Percentiles rank a stretch among this genome's conserved stretches.
phyloP scores from a whole-genome alignment of 2,888 invertebrate genomes.

The Hirtodrosophila duncani region DNA sequence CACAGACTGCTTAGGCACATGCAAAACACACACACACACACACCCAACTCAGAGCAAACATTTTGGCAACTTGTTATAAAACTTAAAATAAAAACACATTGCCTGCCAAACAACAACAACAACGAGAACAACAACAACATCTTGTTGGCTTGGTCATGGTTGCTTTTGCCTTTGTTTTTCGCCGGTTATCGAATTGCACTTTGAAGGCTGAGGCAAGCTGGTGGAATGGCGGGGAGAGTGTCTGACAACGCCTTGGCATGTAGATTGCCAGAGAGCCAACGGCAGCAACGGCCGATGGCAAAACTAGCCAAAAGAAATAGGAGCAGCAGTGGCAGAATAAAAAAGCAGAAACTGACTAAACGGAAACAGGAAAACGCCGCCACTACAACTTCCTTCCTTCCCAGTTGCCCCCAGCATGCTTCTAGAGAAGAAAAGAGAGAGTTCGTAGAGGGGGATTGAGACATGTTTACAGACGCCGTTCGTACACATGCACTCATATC shows the following conservation, averaged over 20 bases:
- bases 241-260: slow-evolving; percentile 34
- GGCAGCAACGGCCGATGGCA: slow-evolving; percentile 1
- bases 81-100: slow-evolving; percentile 57
- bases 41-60: slow-evolving; percentile 43
- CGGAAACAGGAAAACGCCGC: slow-evolving; percentile 61
- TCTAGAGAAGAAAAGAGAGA: too few species aligned
- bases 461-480: too few species aligned
- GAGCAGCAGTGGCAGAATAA: too few species aligned
- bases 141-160: slow-evolving; percentile 7
- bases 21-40: too few species aligned
- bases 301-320: background rate
- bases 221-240: slow-evolving; percentile 2
- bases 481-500: slow-evolving; percentile 20
- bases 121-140: too few species aligned
- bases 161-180: slow-evolving; percentile 6
- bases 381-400: slow-evolving; percentile 57
- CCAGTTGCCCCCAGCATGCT: too few species aligned
- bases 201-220: background rate
- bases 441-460: too few species aligned
- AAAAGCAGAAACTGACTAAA: slow-evolving; percentile 11
- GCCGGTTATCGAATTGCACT: slow-evolving; percentile 28
- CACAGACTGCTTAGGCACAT: too few species aligned
- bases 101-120: slow-evolving; percentile 35
- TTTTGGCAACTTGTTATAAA: slow-evolving; percentile 39
- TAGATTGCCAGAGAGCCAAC: slow-evolving; percentile 40